Conservation (phyloP, 2,113 vertebrate genomes). For the Sapajus apella region DNA sequence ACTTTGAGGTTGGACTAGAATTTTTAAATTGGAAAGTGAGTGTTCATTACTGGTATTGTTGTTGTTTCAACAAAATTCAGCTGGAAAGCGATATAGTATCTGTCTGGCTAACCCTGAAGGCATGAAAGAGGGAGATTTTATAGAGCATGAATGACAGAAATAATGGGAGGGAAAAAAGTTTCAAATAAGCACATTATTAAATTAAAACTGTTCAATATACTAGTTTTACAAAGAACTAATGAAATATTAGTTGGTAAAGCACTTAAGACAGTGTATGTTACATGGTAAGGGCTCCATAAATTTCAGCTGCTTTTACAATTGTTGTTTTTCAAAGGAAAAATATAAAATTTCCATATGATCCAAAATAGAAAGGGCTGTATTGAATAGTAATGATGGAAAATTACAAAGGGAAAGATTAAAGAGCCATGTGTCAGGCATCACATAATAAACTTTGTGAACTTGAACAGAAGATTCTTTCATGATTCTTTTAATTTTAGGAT, state of each 20-base stretch:
- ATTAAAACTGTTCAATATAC: background rate
- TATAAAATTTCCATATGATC: background rate
- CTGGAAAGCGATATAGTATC: background rate
- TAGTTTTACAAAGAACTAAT: background rate
- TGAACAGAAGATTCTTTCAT: slow-evolving; percentile 2
- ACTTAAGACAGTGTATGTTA: background rate
- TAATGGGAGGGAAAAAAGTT: background rate
- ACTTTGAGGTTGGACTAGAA: background rate
- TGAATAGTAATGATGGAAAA: slow-evolving; percentile 6
- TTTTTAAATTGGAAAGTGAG: background rate
- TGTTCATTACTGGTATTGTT: background rate
- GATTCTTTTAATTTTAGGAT: background rate
- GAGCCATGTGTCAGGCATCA: background rate
- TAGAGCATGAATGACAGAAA: background rate
- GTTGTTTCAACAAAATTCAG: background rate
- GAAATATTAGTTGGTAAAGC: background rate
- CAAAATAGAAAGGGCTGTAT: background rate
- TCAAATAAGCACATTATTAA: background rate
- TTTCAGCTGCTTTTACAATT: background rate
- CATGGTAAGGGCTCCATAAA: background rate
- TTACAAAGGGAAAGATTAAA: background rate
- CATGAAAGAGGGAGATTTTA: background rate
- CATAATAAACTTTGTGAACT: background rate
- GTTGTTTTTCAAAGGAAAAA: background rate
- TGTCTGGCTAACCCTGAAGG: background rate